A percentile compares a stretch with the other conserved stretches of the same genome.
phyloP scores from a whole-genome alignment of 2,113 vertebrate species.

The Spilogale gracilis region DNA sequence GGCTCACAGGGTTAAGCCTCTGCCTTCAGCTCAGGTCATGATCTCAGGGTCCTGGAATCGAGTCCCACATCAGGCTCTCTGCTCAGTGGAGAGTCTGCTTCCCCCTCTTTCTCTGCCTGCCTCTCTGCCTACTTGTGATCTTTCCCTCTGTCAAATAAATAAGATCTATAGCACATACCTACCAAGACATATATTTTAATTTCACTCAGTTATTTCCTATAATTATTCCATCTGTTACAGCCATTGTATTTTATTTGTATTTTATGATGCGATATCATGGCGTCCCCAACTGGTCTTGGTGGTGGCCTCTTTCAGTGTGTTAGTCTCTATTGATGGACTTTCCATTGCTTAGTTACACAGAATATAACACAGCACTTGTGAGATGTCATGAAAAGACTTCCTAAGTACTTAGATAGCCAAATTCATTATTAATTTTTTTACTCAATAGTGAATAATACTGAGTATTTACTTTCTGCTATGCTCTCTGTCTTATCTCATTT shows the following conservation, averaged over 20 bases:
- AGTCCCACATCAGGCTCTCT: too few relatives aligned
- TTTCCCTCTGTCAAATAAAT: too few relatives aligned
- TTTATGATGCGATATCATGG: neutral
- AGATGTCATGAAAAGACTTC: neutral
- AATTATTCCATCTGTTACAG: neutral
- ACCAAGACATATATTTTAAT: neutral
- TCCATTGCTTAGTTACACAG: conserved; percentile 3
- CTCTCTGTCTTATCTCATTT: neutral
- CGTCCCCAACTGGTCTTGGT: neutral
- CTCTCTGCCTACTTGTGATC: too few relatives aligned
- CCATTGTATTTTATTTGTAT: neutral
- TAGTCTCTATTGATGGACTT: neutral
- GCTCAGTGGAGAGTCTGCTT: too few relatives aligned
- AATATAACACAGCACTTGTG: neutral
- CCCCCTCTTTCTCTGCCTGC: too few relatives aligned
- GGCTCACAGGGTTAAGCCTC: too few relatives aligned
- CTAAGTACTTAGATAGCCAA: neutral
- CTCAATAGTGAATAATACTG: neutral
- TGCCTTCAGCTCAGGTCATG: too few relatives aligned
- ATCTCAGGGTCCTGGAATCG: too few relatives aligned
- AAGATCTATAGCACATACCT: neutral
- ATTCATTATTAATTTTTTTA: neutral
- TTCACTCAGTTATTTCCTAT: neutral
- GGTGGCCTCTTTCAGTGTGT: neutral
- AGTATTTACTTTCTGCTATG: conserved; percentile 4